These are phyloP conservation scores for Pammene fasciana DNA, from an alignment of 2,888 invertebrate species.

Conservation along the genomic window DNA sequence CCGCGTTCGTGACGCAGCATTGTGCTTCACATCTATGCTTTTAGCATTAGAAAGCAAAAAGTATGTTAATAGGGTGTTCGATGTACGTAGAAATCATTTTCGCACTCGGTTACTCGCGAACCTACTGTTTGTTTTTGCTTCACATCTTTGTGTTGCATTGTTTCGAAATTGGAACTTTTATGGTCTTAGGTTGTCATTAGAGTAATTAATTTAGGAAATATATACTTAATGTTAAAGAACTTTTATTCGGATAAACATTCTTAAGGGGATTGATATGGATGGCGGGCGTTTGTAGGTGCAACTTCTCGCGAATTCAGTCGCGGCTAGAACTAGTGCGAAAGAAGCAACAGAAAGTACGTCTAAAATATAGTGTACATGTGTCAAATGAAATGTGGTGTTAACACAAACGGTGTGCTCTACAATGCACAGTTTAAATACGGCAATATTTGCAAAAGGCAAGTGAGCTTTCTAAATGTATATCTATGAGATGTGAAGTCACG, in stretches of 20 bases:
- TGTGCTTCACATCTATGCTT: conserved; percentile 45
- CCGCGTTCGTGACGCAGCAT: conserved; percentile 31
- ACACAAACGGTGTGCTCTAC: conserved; percentile 24
- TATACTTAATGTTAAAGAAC: too few relatives aligned
- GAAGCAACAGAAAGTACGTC: conserved; percentile 8
- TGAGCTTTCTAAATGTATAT: conserved; percentile 12
- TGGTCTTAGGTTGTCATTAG: background rate
- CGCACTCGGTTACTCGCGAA: conserved; percentile 66
- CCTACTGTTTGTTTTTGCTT: conserved; percentile 48
- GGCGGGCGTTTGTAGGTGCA: too few relatives aligned
- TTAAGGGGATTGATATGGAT: too few relatives aligned
- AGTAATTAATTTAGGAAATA: too few relatives aligned
- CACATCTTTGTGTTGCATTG: background rate
- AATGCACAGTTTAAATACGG: conserved; percentile 16
- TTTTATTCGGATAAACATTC: too few relatives aligned
- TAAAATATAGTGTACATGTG: conserved; percentile 5
- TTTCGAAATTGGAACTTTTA: conserved; percentile 4
- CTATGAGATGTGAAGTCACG: conserved; percentile 17
- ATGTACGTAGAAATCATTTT: conserved; percentile 64
- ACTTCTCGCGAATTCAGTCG: too few relatives aligned
- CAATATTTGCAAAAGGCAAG: conserved; percentile 22
- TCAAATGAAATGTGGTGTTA: conserved; percentile 47
- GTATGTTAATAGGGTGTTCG: conserved; percentile 64
- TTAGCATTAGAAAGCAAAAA: conserved; percentile 63
- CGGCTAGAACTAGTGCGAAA: background rate